Conservation (phyloP, 1,140 invertebrate species). For the Acromyrmex heyeri region DNA sequence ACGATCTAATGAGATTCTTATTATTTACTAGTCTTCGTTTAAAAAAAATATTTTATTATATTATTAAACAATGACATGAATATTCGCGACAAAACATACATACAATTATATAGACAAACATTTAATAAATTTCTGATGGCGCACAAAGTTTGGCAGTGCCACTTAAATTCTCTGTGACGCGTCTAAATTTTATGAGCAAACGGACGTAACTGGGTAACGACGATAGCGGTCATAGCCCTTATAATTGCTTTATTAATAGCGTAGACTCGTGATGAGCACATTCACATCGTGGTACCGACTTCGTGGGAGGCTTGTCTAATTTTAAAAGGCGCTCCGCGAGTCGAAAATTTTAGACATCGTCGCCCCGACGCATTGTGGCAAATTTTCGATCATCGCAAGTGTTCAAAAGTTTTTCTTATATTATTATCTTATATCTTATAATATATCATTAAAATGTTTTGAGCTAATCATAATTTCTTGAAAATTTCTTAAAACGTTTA, state of each 20-base stretch:
- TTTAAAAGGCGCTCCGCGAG: slow-evolving; percentile 65
- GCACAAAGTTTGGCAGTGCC: background rate
- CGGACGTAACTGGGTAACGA: slow-evolving; percentile 41
- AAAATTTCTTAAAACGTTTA: background rate
- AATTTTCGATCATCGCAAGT: background rate
- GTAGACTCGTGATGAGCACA: slow-evolving; percentile 44
- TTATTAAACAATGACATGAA: background rate
- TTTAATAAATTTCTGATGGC: background rate
- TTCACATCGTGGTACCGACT: slow-evolving; percentile 34
- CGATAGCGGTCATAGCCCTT: slow-evolving; percentile 71
- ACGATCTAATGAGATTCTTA: too few relatives aligned
- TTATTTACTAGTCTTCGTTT: background rate
- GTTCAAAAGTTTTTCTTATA: background rate
- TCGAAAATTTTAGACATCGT: slow-evolving; percentile 45
- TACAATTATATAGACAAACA: background rate
- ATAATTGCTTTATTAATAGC: slow-evolving; percentile 78
- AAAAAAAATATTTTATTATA: slow-evolving; percentile 3
- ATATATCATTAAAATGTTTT: background rate
- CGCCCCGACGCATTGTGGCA: background rate
- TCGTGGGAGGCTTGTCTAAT: slow-evolving; percentile 72
- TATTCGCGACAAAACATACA: background rate
- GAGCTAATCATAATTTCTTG: background rate
- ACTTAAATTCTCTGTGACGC: slow-evolving; percentile 2
- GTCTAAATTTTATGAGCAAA: slow-evolving; percentile 29
- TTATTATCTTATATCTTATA: background rate